A percentile compares a stretch with the other conserved stretches of the same genome.
These are phyloP conservation scores for Rosalia funebris DNA, from an alignment of 2,888 invertebrate genomes.

Conservation along the genomic window DNA sequence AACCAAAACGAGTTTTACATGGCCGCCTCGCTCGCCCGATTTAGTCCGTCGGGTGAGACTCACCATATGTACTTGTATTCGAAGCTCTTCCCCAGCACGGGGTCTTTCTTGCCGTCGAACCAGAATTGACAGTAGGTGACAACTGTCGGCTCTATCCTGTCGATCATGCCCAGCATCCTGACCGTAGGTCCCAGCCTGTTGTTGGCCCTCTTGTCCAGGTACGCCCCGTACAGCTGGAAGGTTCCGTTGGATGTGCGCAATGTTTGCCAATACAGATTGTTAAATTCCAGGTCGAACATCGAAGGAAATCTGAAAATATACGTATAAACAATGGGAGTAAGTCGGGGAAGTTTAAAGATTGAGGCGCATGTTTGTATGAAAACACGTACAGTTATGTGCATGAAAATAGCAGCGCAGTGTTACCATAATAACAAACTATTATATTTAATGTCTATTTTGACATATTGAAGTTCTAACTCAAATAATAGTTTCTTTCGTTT, in stretches of 20 bases:
- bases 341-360: too few species aligned
- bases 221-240: conserved; percentile 90
- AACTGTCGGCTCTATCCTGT: conserved; percentile 85
- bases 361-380: too few species aligned
- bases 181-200: conserved; percentile 86
- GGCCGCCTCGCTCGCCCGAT: too few species aligned
- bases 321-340: too few species aligned
- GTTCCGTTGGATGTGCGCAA: conserved; percentile 85
- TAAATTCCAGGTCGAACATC: conserved; percentile 90
- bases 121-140: conserved; percentile 88
- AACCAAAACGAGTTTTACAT: conserved; percentile 1
- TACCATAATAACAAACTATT: too few species aligned
- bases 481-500: too few species aligned
- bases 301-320: conserved; percentile 74
- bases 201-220: conserved; percentile 82
- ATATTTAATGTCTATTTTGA: too few species aligned
- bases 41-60: too few species aligned
- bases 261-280: conserved; percentile 94
- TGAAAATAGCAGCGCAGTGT: too few species aligned
- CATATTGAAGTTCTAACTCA: too few species aligned
- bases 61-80: conserved; percentile 93
- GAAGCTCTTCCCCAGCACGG: conserved; percentile 81
- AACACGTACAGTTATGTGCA: too few species aligned
- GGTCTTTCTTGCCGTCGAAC: conserved; percentile 86
- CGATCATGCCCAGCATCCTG: conserved; percentile 85